phyloP scores from a whole-genome alignment of 2,888 invertebrate genomes.

The Julus scandinavius region DNA sequence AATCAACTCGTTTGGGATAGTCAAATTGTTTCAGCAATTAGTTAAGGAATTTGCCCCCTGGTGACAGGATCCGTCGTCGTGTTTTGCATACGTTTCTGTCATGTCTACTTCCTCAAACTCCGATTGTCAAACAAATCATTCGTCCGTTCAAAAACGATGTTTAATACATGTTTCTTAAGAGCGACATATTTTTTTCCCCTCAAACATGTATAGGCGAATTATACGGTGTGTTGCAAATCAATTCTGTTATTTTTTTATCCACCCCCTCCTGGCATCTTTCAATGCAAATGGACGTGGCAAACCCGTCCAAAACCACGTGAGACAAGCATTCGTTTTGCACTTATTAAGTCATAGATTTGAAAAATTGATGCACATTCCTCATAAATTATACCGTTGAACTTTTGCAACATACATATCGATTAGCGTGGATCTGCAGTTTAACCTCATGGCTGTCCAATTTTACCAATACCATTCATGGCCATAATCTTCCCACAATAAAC shows the following conservation, averaged over 20 bases:
- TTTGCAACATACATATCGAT: neutral
- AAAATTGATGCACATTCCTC: neutral
- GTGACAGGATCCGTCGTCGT: neutral
- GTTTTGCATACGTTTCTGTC: neutral
- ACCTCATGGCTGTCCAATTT: neutral
- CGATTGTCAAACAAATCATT: neutral
- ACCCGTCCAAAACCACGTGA: neutral
- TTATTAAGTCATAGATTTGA: slow-evolving; percentile 22
- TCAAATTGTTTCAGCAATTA: too few species aligned
- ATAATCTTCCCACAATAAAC: neutral
- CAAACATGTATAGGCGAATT: neutral
- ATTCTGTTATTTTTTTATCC: neutral
- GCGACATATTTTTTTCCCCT: neutral
- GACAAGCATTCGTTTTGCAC: neutral
- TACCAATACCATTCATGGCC: neutral
- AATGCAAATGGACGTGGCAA: neutral
- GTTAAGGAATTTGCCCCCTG: neutral
- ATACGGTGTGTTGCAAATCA: neutral
- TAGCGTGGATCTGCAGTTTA: neutral
- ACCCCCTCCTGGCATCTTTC: neutral
- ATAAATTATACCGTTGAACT: neutral
- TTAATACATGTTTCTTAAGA: slow-evolving; percentile 14
- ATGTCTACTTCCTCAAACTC: neutral
- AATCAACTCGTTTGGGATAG: too few species aligned
- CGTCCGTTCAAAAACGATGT: neutral